Evolutionary conservation across 2,888 invertebrate genomes (phyloP).

Genomic region (Unio pictorum): DNA sequence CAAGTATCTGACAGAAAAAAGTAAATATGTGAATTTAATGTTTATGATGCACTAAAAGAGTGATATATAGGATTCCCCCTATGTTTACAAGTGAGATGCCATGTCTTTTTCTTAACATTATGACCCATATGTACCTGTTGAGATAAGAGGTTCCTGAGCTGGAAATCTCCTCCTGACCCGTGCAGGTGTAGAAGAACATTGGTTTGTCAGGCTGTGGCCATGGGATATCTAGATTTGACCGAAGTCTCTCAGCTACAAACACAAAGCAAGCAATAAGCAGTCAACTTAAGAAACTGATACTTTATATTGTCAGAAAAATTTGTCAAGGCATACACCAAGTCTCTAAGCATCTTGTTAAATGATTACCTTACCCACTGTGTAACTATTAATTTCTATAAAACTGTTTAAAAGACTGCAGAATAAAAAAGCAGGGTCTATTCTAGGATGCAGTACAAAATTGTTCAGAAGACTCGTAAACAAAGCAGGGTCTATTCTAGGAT

Average conservation of each 20-base stretch:
- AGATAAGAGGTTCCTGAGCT: conserved; percentile 98
- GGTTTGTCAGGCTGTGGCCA: conserved; percentile 96
- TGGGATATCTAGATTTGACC: conserved; percentile 90
- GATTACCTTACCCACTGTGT: neutral
- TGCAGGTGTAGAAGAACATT: conserved; percentile 98
- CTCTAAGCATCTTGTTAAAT: neutral
- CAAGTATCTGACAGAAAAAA: too few relatives aligned
- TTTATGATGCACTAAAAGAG: too few relatives aligned
- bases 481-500: too few relatives aligned
- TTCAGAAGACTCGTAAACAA: too few relatives aligned
- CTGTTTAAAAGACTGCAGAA: too few relatives aligned
- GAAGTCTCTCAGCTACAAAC: conserved; percentile 84
- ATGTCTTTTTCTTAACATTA: neutral
- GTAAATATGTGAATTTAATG: too few relatives aligned
- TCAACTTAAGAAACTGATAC: neutral
- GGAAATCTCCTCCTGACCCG: conserved; percentile 98
- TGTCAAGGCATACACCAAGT: neutral
- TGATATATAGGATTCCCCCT: too few relatives aligned
- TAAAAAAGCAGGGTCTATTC: too few relatives aligned
- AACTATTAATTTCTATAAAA: too few relatives aligned
- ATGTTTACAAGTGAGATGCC: neutral
- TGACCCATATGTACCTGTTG: conserved; percentile 75
- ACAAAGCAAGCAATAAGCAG: conserved; percentile 1
- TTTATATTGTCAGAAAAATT: neutral
- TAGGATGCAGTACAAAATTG: too few relatives aligned